Evolutionary conservation across 2,797 vertebrate species (phyloP).

Genomic region (Macrochelys suwanniensis): DNA sequence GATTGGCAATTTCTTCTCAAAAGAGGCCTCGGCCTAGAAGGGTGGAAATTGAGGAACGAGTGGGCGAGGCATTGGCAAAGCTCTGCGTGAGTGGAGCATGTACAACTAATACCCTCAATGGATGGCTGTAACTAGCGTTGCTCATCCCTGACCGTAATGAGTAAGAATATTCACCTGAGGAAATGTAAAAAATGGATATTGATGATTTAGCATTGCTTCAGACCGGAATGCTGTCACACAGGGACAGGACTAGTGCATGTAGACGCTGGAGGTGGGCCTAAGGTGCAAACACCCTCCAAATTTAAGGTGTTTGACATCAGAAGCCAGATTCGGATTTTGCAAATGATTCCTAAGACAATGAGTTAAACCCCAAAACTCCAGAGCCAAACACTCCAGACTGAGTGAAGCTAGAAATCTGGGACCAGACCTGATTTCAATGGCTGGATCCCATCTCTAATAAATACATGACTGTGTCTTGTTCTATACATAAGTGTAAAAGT

Average conservation of each 20-base stretch:
- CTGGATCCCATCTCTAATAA: neutral
- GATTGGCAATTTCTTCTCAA: neutral
- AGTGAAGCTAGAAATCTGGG: neutral
- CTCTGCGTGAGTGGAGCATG: neutral
- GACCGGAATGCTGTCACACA: neutral
- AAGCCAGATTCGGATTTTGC: neutral
- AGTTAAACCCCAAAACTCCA: neutral
- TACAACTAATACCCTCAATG: neutral
- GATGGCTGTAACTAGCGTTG: neutral
- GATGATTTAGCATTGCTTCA: neutral
- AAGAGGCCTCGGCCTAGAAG: neutral
- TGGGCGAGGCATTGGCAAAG: neutral
- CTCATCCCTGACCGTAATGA: neutral
- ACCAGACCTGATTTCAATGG: neutral
- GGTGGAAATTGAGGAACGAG: rapidly evolving
- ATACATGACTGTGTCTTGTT: rapidly evolving
- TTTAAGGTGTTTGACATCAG: neutral
- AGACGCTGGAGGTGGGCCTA: neutral
- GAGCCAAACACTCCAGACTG: neutral
- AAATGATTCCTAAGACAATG: neutral
- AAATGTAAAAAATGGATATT: neutral
- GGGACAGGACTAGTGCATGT: neutral
- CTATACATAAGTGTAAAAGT: neutral
- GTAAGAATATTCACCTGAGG: neutral
- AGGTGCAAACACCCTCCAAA: neutral